Evolutionary conservation across 2,113 vertebrate species (phyloP), one percentile per base, ranked within the genome.

Genomic region (Cyanistes caeruleus): DNA sequence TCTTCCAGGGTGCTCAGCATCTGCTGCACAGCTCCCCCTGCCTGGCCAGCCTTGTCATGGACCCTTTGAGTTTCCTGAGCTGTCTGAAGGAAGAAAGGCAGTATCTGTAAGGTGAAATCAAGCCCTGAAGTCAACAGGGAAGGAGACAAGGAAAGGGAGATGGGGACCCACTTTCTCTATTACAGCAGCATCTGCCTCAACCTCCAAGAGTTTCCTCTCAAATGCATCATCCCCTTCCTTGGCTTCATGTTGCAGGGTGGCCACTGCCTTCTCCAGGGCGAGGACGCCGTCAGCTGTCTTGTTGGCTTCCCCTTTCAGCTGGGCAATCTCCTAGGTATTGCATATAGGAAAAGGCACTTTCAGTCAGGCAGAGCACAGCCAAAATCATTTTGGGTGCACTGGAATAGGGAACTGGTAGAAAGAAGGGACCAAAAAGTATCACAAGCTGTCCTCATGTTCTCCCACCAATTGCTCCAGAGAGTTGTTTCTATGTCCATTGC

Each of bases 261-360:
- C 96, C 88, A 98, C 95, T 13, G 96, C 98, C 79, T 98, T 98
- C 91, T 98, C 98, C 88, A 98, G 88, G 31, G 95, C 91, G 0
- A 98, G 97, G 79, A 98, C 96, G 0, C 97, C 93, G 10, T 98
- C 98, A 7, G 98, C 98, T 0, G 98, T 98, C 96, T 72, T 96
- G 37, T 98, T 98, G 87, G 98, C 98, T 86, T 98, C 98, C 63
- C 96, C 86, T 67, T 83, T 97, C 94, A 98, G 94, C 75, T 7
- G 80, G 11, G 81, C 67, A 43, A 98, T 98, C 63, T 98, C 98
- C 98, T 98, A 56, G 62, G 83, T 21, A 84, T 28, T 37, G n/a
- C 2, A 5, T 3, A 31, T 0, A 93, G 68, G 44, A 76, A 92
- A 97, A 82, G 53, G 52, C 52, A 78, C 41, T 22, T 49, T 86